Conservation (phyloP, 2,888 invertebrate species). For the Chelonus formosanus region DNA sequence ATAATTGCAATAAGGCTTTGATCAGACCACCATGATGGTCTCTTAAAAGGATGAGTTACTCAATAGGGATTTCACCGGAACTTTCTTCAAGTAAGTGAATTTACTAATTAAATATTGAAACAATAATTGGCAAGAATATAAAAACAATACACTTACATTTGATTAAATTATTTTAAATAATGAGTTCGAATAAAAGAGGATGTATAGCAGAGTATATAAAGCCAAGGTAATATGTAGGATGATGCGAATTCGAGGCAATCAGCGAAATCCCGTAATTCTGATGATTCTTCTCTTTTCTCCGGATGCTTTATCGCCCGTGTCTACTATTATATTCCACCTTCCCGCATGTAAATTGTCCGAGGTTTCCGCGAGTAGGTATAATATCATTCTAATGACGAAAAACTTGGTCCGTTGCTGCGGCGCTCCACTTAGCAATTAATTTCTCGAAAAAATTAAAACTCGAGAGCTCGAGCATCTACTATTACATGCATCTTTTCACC, state of each 20-base stretch:
- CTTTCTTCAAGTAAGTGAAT: no score
- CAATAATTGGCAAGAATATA: no score
- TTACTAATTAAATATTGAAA: no score
- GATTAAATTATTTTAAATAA: no score
- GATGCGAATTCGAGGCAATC: constrained; percentile 51
- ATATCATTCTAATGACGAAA: constrained; percentile 62
- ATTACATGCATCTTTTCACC: constrained; percentile 27
- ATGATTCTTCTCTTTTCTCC: constrained; percentile 31
- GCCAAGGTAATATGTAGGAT: constrained; percentile 14
- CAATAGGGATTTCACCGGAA: no score
- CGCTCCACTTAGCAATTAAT: constrained; percentile 54
- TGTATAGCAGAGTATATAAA: neutral
- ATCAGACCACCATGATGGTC: no score
- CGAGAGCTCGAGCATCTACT: constrained; percentile 17
- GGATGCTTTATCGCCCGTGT: constrained; percentile 40
- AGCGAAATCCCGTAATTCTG: constrained; percentile 55
- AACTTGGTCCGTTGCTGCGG: constrained; percentile 39
- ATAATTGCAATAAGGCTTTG: no score
- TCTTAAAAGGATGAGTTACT: no score
- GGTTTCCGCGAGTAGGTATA: constrained; percentile 53
- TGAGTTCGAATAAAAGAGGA: no score
- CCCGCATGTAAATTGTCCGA: constrained; percentile 56
- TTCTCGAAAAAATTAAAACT: constrained; percentile 51
- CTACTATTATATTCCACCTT: constrained; percentile 42
- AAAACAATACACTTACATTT: no score